These are phyloP conservation scores for Nomada fabriciana DNA, from an alignment of 2,888 invertebrate species.

Conservation along the genomic window DNA sequence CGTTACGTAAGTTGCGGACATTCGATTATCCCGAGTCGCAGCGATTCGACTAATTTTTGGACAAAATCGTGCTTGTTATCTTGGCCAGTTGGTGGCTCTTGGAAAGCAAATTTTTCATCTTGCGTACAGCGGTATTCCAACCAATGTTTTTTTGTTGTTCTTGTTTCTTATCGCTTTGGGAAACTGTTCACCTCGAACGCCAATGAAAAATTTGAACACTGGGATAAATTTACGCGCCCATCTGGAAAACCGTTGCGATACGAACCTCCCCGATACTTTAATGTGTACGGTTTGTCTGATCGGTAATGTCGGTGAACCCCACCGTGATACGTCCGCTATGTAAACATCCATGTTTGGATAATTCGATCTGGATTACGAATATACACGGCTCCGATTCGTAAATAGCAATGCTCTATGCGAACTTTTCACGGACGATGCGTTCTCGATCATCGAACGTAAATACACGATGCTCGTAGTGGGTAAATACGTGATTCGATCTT, in stretches of 20 bases:
- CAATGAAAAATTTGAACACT: neutral
- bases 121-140: neutral
- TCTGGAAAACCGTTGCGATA: neutral
- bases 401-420: constrained; percentile 9
- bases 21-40: neutral
- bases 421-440: neutral
- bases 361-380: neutral
- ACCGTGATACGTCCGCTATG: neutral
- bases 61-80: no score
- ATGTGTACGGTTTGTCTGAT: neutral
- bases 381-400: constrained; percentile 2
- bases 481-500: neutral
- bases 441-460: neutral
- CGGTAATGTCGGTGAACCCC: neutral
- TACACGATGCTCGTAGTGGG: neutral
- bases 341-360: constrained; percentile 24
- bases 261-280: neutral
- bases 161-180: no score
- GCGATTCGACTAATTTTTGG: no score
- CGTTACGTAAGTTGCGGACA: constrained; percentile 24
- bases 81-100: neutral
- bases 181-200: no score
- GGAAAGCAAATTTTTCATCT: neutral
- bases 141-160: no score
- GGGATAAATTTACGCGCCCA: neutral